Evolutionary conservation across 2,797 vertebrate species (phyloP).

Genomic region (Sylvilagus floridanus): DNA sequence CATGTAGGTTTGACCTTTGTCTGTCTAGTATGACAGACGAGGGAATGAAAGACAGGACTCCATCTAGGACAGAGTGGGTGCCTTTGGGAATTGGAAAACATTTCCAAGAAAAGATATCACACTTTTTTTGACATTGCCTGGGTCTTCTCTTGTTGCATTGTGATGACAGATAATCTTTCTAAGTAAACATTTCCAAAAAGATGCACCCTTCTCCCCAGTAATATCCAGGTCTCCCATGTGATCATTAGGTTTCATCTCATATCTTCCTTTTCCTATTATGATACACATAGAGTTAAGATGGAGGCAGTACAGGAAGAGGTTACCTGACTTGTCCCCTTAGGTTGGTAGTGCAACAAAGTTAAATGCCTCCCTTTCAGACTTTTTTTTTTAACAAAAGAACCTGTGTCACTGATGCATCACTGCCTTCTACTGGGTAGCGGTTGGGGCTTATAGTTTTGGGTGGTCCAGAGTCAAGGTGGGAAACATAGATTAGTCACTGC

Average conservation of each 20-base stretch:
- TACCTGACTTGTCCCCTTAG: constrained; percentile 4
- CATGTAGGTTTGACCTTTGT: not conserved
- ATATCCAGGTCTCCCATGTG: not conserved
- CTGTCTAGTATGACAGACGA: constrained; percentile 14
- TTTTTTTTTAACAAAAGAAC: constrained; percentile 39
- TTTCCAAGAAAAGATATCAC: not conserved
- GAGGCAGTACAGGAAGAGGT: constrained; percentile 7
- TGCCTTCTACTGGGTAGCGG: not conserved
- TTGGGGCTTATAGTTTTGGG: not conserved
- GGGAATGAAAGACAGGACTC: not conserved
- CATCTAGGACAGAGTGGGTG: not conserved
- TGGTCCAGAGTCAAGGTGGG: not conserved
- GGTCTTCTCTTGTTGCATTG: not conserved
- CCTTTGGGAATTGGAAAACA: constrained; percentile 11
- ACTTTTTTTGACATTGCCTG: not conserved
- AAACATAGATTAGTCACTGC: not conserved
- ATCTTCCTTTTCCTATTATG: constrained; percentile 46
- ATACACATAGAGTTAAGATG: not conserved
- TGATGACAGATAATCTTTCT: not conserved
- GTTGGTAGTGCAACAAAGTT: not conserved
- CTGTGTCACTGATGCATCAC: not conserved
- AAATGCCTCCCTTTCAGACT: not conserved
- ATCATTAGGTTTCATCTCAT: constrained; percentile 14
- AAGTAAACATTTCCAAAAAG: constrained; percentile 46
- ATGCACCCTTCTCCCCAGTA: not conserved